Conservation (phyloP, 2,888 invertebrate species). For the Drosophila gaucha region DNA sequence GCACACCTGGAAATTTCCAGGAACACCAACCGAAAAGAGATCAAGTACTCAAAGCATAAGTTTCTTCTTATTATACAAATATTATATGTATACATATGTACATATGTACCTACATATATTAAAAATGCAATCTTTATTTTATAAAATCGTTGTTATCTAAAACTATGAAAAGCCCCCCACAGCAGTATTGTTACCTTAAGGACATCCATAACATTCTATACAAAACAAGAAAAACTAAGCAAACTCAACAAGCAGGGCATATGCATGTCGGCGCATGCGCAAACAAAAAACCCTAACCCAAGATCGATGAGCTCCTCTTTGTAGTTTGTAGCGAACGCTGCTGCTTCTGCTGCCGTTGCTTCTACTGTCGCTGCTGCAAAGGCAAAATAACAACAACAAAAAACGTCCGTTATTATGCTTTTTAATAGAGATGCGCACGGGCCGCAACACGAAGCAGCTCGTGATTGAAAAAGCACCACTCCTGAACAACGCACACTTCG, state of each 20-base stretch:
- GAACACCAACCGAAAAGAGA: not conserved
- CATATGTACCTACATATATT: not conserved
- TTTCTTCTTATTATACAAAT: not conserved
- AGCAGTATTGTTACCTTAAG: constrained; percentile 13
- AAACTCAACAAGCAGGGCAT: constrained; percentile 44
- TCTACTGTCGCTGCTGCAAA: constrained; percentile 37
- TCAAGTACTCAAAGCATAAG: not conserved
- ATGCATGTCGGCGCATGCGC: constrained; percentile 48
- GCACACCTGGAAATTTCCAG: not conserved
- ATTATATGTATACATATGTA: not conserved
- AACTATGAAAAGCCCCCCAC: not conserved
- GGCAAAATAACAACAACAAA: constrained; percentile 30
- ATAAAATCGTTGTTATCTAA: not conserved
- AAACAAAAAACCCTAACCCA: constrained; percentile 29
- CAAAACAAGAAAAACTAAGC: not conserved
- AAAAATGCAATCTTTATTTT: not conserved
- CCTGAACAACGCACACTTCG: not conserved
- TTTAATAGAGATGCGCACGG: constrained; percentile 33
- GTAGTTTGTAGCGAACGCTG: constrained; percentile 43
- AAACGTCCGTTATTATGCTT: constrained; percentile 54
- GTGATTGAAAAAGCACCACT: constrained; percentile 1
- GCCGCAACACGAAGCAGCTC: constrained; percentile 3
- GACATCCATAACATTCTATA: constrained; percentile 21
- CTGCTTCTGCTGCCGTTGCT: constrained; percentile 5
- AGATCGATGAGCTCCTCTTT: constrained; percentile 58